These are phyloP conservation scores for Phalacrocorax pelagicus DNA, from an alignment of 2,113 vertebrate genomes.

Conservation along the genomic window DNA sequence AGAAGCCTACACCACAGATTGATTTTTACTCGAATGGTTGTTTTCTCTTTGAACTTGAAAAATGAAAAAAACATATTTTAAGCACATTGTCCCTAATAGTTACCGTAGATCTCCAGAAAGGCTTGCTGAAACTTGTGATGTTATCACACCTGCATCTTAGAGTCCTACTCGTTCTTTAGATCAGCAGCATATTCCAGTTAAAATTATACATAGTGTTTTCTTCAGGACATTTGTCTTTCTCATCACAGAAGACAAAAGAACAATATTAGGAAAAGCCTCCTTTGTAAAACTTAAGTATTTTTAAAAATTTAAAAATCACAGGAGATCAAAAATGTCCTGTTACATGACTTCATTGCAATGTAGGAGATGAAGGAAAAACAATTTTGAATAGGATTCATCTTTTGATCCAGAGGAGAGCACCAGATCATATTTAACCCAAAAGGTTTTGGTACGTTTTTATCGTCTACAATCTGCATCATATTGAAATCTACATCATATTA, in stretches of 20 bases:
- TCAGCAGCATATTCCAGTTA: not conserved
- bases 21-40: not conserved
- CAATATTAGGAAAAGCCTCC: slow-evolving; percentile 40
- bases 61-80: not conserved
- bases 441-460: not conserved
- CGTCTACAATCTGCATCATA: not conserved
- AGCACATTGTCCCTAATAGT: not conserved
- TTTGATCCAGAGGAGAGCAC: not conserved
- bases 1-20: not conserved
- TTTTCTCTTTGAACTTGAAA: not conserved
- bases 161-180: not conserved
- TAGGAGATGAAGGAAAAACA: not conserved
- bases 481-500: not conserved
- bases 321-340: not conserved
- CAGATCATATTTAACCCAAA: not conserved
- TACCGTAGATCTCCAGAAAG: not conserved
- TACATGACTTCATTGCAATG: not conserved
- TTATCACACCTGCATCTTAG: not conserved
- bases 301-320: not conserved
- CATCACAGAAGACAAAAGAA: slow-evolving; percentile 19
- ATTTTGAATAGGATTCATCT: not conserved
- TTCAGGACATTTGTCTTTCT: slow-evolving; percentile 1
- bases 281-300: not conserved
- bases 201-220: not conserved
- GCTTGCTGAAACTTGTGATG: not conserved